Conservation (phyloP, 2,113 vertebrate species). For the Gallinago media region DNA sequence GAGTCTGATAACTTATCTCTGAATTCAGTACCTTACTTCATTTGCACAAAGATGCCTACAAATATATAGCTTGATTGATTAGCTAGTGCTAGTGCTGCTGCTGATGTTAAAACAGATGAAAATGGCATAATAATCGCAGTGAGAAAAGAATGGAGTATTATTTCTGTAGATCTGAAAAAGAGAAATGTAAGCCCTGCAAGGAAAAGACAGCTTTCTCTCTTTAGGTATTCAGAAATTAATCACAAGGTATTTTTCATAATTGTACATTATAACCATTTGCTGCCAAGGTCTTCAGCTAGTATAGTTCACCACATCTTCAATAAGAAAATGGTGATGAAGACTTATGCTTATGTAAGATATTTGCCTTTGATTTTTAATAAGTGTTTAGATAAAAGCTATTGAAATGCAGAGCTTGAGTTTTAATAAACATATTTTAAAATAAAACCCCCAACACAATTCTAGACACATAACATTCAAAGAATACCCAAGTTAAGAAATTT, state of each 20-base stretch:
- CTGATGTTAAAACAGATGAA: neutral
- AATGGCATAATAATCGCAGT: neutral
- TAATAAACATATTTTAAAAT: neutral
- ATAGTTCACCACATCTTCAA: neutral
- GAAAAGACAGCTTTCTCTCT: neutral
- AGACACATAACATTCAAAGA: neutral
- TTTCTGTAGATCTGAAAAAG: neutral
- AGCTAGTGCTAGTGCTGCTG: neutral
- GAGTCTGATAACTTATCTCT: neutral
- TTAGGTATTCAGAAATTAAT: neutral
- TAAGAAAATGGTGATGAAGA: neutral
- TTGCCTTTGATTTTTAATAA: neutral
- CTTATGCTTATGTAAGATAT: neutral
- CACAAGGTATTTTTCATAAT: neutral
- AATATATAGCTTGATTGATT: neutral
- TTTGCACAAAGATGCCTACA: neutral
- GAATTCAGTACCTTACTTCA: neutral
- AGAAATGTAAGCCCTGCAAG: neutral
- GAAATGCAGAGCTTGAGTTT: neutral
- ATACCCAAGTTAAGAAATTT: neutral
- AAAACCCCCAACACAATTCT: neutral
- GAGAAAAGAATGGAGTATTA: neutral
- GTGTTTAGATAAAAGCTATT: neutral
- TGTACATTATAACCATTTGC: neutral
- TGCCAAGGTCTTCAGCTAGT: neutral